These are phyloP conservation scores for Pedetes capensis DNA, from an alignment of 2,113 vertebrate species.

Conservation along the genomic window DNA sequence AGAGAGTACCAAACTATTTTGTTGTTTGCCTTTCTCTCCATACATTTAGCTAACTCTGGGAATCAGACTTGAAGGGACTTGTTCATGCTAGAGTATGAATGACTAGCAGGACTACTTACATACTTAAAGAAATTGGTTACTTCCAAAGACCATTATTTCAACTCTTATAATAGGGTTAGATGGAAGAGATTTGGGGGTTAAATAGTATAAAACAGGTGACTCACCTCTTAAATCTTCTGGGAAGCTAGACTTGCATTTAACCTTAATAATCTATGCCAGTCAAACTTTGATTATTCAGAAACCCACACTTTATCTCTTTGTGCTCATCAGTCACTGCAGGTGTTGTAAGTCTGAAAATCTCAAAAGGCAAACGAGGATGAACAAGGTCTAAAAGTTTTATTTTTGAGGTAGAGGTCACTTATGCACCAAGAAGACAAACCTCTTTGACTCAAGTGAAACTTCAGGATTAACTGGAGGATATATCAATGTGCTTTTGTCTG, in stretches of 20 bases:
- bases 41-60: not conserved
- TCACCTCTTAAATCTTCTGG: not conserved
- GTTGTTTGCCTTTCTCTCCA: not conserved
- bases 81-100: not conserved
- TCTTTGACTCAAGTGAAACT: constrained; percentile 24
- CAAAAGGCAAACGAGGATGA: not conserved
- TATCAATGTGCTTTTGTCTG: not conserved
- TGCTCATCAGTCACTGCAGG: not conserved
- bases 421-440: constrained; percentile 33
- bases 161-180: not conserved
- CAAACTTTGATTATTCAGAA: not conserved
- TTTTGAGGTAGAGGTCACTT: not conserved
- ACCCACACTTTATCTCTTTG: not conserved
- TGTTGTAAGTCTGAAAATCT: not conserved
- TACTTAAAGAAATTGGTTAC: not conserved
- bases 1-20: not conserved
- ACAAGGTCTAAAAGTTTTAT: constrained; percentile 7
- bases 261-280: not conserved
- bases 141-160: constrained; percentile 44
- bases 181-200: not conserved
- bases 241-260: not conserved
- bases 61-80: not conserved
- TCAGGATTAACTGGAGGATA: constrained; percentile 7
- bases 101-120: not conserved
- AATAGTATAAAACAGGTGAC: not conserved